Evolutionary conservation across 2,113 vertebrate genomes (phyloP), one percentile per base, ranked within the genome.

Genomic region (Corydoras sp.): DNA sequence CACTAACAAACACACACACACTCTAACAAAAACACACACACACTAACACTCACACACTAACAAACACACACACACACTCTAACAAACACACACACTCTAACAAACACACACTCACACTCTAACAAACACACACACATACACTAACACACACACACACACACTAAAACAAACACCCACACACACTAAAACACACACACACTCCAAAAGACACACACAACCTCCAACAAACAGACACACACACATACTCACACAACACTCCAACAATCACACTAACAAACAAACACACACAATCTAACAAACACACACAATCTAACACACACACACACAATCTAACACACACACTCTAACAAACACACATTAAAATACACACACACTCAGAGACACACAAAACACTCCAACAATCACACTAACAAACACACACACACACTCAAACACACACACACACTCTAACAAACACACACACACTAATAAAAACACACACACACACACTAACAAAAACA

Each of bases 161-260:
- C 10, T 50, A n/a, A n/a, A n/a, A n/a, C n/a, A n/a, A n/a, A n/a
- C 35, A 43, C 35, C 1, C 35, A 43, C 18, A 24, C 18, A 8
- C 35, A 2, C 35, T 5, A 1, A 43, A 1, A 31, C 13, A 65
- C 32, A 9, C 9, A 10, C 9, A 58, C 9, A 53, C 12, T n/a
- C n/a, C n/a, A n/a, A n/a, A n/a, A n/a, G n/a, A n/a, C 35, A 43
- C 35, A 43, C 35, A 43, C 18, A 24, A 1, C 0, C 35, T 5
- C 35, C 0, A 1, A 43, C 18, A 31, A 8, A 65, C 32, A 9
- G 3, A 10, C 9, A 58, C 9, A 53, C 12, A 53, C 48, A 62
- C 10, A 56, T 6, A 3, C 13, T 48, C 13, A 49, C 93, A 93
- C 71, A 98, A n/a, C n/a, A n/a, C n/a, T n/a, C n/a, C n/a, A n/a